Evolutionary conservation across 2,888 invertebrate genomes (phyloP), one percentile per base, ranked within the genome.

Genomic region (Acleris sparsana): DNA sequence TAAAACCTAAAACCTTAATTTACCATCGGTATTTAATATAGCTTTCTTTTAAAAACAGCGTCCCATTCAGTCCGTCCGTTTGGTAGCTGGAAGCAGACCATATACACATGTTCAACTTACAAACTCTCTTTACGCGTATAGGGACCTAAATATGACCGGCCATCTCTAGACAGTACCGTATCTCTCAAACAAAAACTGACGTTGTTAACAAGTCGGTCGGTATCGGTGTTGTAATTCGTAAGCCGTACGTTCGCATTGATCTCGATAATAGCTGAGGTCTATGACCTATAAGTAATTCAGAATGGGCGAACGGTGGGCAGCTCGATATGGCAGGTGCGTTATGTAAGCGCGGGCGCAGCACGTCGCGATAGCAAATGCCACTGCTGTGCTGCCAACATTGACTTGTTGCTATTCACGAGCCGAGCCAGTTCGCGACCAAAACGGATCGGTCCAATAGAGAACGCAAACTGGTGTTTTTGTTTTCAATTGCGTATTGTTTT

Each of bases 291-390:
- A 90, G 90, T 88, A 90, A 92, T 91, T 90, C 89, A 91, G 89
- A 89, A 88, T 86, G 88, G 87, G 86, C 87, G 80, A 88, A 88
- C 84, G 86, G 87, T 86, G 77, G 79, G 76, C 81, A 73, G 85
- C 87, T 86, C 81, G 88, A 91, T 91, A 92, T 87, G 92, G 92
- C 92, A 92, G 92, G 92, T 92, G 91, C 82, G 89, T 92, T 92
- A 91, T 90, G 91, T 91, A 92, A 92, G 76, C 74, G 86, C 86
- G 78, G 75, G 78, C 79, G 48, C 62, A 53, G 77, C 80, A 80
- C 77, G 78, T 78, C 79, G 73, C 70, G 78, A 80, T 78, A 84
- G 84, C 82, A 87, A 89, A 89, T 89, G 87, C 87, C 86, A 87
- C 81, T 75, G 82, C 84, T 82, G 83, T 80, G 83, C 82, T 81